A percentile compares a stretch with the other conserved stretches of the same genome.
Conservation (phyloP, 1,140 invertebrate genomes). For the Conus betulinus region DNA sequence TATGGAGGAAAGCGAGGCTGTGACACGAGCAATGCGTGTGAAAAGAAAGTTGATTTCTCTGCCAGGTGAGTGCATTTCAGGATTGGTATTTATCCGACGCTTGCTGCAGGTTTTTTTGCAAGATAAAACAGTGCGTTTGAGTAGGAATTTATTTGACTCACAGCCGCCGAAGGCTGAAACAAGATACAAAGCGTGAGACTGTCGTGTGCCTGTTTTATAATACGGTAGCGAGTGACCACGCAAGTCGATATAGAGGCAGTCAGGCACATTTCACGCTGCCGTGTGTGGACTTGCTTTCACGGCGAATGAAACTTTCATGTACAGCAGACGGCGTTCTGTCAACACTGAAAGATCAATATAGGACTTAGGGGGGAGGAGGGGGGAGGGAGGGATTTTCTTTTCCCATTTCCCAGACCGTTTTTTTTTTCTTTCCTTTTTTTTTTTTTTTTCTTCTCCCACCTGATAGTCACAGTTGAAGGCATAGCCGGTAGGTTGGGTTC, state of each 20-base stretch:
- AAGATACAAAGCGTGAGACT: neutral
- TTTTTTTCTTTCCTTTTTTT: too few species aligned
- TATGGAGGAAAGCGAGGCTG: conserved; percentile 35
- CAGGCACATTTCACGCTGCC: neutral
- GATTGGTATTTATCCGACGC: neutral
- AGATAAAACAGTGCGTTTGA: too few species aligned
- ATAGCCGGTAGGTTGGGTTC: too few species aligned
- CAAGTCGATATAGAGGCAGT: too few species aligned
- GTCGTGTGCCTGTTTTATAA: neutral
- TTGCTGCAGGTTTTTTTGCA: too few species aligned
- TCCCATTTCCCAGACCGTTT: too few species aligned
- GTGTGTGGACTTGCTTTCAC: neutral
- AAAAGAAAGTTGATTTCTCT: conserved; percentile 23
- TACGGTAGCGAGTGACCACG: neutral
- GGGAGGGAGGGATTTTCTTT: too few species aligned
- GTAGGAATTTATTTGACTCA: neutral
- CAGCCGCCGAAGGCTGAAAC: neutral
- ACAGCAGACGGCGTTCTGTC: too few species aligned
- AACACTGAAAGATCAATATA: too few species aligned
- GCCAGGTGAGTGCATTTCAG: conserved; percentile 6
- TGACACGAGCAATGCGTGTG: neutral
- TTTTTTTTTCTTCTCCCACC: too few species aligned
- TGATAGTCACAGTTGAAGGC: too few species aligned
- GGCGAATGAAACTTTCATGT: neutral
- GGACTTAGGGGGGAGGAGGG: too few species aligned